Conservation (phyloP, 2,113 vertebrate species). For the Scatophagus argus region DNA sequence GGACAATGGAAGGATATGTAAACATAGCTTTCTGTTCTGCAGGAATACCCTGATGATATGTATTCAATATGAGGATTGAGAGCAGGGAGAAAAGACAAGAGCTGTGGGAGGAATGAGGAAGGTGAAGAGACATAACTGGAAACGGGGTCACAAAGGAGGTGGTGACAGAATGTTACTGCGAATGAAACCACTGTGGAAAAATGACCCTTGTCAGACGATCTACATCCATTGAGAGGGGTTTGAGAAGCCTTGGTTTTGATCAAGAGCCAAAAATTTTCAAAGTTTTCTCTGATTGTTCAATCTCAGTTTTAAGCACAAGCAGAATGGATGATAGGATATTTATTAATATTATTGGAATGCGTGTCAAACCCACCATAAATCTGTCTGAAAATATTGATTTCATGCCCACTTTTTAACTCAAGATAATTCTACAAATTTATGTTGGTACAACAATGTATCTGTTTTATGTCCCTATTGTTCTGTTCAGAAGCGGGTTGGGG, state of each 20-base stretch:
- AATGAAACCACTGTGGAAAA: conserved; percentile 19
- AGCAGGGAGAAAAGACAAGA: neutral
- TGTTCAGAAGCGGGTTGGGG: conserved; percentile 9
- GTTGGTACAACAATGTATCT: neutral
- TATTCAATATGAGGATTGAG: neutral
- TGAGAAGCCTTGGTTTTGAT: conserved; percentile 19
- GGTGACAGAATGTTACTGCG: conserved; percentile 32
- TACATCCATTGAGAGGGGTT: conserved; percentile 3
- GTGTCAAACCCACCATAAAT: neutral
- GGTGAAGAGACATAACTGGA: conserved; percentile 14
- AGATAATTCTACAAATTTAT: neutral
- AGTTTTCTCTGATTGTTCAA: neutral
- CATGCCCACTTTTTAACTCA: neutral
- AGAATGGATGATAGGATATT: conserved; percentile 5
- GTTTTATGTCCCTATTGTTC: conserved; percentile 36
- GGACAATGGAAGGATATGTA: conserved; percentile 8
- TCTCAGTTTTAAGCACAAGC: conserved; percentile 9
- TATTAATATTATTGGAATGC: neutral
- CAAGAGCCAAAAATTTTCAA: conserved; percentile 10
- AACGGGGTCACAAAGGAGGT: conserved; percentile 26
- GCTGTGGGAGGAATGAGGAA: neutral
- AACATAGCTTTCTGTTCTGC: conserved; percentile 5
- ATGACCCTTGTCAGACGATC: conserved; percentile 16
- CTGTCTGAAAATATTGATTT: conserved; percentile 3
- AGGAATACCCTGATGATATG: neutral